Conservation (phyloP, 2,797 vertebrate genomes). For the Zalophus californianus region DNA sequence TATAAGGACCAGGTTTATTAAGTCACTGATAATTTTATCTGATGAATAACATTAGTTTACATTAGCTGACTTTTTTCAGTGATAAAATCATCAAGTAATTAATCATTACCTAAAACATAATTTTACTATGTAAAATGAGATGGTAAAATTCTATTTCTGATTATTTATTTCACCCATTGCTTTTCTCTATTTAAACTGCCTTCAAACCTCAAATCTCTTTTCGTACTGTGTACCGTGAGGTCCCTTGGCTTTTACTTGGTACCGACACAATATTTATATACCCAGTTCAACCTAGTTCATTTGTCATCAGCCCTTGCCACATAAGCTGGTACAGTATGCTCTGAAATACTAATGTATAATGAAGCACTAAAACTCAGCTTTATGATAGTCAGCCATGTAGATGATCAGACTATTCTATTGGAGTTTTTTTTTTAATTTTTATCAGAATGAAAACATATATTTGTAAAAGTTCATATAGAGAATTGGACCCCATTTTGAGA, state of each 20-base stretch:
- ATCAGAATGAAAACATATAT: background rate
- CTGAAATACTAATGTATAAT: background rate
- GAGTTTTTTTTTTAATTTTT: background rate
- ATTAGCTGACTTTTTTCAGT: background rate
- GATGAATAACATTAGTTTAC: background rate
- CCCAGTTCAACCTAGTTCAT: background rate
- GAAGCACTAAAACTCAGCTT: background rate
- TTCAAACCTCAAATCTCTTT: background rate
- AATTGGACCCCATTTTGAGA: background rate
- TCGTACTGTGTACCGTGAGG: background rate
- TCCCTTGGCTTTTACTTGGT: background rate
- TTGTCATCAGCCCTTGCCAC: background rate
- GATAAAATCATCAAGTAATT: conserved; percentile 23
- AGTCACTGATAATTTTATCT: background rate
- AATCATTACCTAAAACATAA: background rate
- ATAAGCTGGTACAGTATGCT: background rate
- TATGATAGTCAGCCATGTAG: background rate
- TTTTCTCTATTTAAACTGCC: background rate
- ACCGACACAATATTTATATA: background rate
- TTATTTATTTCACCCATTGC: background rate
- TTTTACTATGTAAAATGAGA: background rate
- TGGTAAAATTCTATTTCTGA: background rate
- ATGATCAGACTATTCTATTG: background rate
- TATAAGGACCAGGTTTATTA: background rate
- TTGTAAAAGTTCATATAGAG: background rate